These are phyloP conservation scores for Halesus radiatus DNA, from an alignment of 1,140 invertebrate species.

Conservation along the genomic window DNA sequence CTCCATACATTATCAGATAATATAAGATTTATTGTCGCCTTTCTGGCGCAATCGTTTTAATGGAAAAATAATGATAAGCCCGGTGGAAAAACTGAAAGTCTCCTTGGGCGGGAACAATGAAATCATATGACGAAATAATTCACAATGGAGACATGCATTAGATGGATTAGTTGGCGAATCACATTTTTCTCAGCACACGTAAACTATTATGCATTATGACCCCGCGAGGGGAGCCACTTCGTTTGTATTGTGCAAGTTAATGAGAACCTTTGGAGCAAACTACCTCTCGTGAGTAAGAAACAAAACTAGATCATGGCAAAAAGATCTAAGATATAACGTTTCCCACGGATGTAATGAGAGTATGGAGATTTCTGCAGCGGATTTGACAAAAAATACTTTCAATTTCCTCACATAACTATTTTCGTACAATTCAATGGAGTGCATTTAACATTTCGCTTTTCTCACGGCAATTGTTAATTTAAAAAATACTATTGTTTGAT, in stretches of 20 bases:
- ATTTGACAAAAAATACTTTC: slow-evolving; percentile 45
- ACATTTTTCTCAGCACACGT: slow-evolving; percentile 40
- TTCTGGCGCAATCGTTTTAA: background rate
- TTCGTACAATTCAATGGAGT: background rate
- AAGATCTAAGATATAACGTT: slow-evolving; percentile 46
- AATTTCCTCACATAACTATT: slow-evolving; percentile 12
- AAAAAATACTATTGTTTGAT: too few species aligned
- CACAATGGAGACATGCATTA: slow-evolving; percentile 46
- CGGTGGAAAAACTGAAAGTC: slow-evolving; percentile 47
- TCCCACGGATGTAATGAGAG: slow-evolving; percentile 47
- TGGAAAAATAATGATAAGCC: slow-evolving; percentile 1
- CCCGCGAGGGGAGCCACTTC: slow-evolving; percentile 1
- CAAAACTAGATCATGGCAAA: slow-evolving; percentile 45
- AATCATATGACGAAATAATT: slow-evolving; percentile 45
- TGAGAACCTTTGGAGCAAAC: slow-evolving; percentile 34
- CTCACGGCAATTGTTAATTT: background rate
- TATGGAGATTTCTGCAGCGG: slow-evolving; percentile 33
- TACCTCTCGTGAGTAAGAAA: slow-evolving; percentile 23
- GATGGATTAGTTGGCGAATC: slow-evolving; percentile 17
- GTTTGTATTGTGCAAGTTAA: slow-evolving; percentile 39
- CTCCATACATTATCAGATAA: too few species aligned
- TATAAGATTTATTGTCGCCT: background rate
- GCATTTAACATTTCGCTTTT: background rate
- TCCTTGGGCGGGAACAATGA: slow-evolving; percentile 34
- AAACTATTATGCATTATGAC: background rate